Base-by-base conservation (phyloP, 2,888 invertebrate species). In the Polymixis flavicincta region DNA sequence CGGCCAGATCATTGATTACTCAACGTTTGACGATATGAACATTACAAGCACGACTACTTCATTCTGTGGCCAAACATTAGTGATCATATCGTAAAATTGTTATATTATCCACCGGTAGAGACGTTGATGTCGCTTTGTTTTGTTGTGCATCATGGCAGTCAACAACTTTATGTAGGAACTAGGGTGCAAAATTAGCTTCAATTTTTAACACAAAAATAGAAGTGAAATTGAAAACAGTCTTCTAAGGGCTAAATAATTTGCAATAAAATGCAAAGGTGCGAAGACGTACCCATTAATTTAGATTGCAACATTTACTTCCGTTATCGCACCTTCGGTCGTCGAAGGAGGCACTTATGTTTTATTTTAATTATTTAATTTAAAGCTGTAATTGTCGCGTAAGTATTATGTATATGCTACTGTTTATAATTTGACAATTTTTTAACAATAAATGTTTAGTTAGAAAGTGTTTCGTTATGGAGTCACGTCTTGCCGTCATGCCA, bases 231-330 rank as follows among this genome's bases (percentile, higher is more conserved):
- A 76, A 75, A n/a, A 9, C 28, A 0, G 32, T 61, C 50, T 22
- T 73, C 1, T 60, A 32, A 9, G 48, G 57, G n/a, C 14, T 19
- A 42, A 73, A 54, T 59, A 37, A 66, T 73, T 66, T 59, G 66
- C 61, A 63, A 64, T 78, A 45, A 77, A 70, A 71, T 67, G 19
- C 42, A 32, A 13, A 67, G 70, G 69, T 71, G 60, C 17, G 25
- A 66, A 69, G n/a, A 37, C 45, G 37, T n/a, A 32, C 28, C 76
- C 52, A 61, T 72, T 66, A 80, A 61, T 54, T 14, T 69, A 60
- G 3, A 61, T 80, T 71, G 52, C 28, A n/a, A 32, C 52, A 48
- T n/a, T 69, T 52, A 48, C 68, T 71, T 65, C 19, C 22, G 28
- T 7, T 60, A 69, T 54, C 37, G 37, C 61, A 25, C 42, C 52